These are phyloP conservation scores for Diaperis boleti DNA, from an alignment of 2,888 invertebrate genomes.

Conservation along the genomic window DNA sequence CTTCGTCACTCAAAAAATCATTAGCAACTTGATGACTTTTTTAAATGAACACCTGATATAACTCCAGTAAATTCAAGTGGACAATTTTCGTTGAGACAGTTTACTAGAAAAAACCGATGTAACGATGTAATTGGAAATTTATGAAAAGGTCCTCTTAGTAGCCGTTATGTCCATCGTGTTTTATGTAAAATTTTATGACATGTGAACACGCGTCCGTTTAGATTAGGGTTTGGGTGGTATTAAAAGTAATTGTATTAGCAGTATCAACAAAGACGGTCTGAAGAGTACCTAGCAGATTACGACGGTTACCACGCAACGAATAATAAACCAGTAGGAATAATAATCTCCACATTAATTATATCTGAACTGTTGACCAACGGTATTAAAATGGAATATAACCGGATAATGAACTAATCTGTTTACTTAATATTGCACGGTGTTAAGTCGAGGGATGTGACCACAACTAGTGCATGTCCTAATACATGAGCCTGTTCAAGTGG, in stretches of 20 bases:
- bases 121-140: too few species aligned
- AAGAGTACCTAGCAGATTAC: constrained; percentile 45
- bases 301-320: constrained; percentile 48
- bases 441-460: constrained; percentile 52
- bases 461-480: constrained; percentile 40
- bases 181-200: constrained; percentile 34
- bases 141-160: constrained; percentile 11
- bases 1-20: too few species aligned
- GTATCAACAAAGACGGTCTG: constrained; percentile 42
- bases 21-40: too few species aligned
- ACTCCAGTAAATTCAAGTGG: too few species aligned
- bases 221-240: constrained; percentile 30
- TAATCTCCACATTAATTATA: constrained; percentile 63
- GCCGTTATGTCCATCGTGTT: constrained; percentile 29
- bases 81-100: too few species aligned
- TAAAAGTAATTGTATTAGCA: constrained; percentile 47
- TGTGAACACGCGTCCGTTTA: constrained; percentile 26
- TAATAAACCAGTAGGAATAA: constrained; percentile 58
- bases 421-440: constrained; percentile 60
- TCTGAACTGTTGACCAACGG: constrained; percentile 63
- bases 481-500: constrained; percentile 43
- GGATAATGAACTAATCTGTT: constrained; percentile 63
- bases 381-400: constrained; percentile 61
- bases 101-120: too few species aligned
- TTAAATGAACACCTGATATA: too few species aligned